Percentiles rank a stretch among this genome's conserved stretches.
Evolutionary conservation across 2,888 invertebrate species (phyloP).

Genomic region (Drosophila dives): DNA sequence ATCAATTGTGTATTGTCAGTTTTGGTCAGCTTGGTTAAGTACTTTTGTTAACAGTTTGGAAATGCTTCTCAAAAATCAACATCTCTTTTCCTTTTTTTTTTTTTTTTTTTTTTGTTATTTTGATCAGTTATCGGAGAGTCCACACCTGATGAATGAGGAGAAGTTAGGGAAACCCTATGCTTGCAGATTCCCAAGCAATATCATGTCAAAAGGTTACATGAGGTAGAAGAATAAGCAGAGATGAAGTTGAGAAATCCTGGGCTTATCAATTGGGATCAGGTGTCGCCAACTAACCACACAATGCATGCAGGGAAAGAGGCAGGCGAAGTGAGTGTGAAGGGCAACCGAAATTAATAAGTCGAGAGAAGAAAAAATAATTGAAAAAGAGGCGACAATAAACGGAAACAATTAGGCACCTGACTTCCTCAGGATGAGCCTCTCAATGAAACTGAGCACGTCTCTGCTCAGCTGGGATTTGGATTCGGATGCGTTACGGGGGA

Average conservation of each 20-base stretch:
- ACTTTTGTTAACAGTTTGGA: not conserved
- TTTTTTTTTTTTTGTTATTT: not conserved
- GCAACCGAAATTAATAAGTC: conserved; percentile 58
- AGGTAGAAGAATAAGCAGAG: not conserved
- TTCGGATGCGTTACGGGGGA: conserved; percentile 7
- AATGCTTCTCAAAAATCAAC: conserved; percentile 4
- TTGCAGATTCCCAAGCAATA: conserved; percentile 47
- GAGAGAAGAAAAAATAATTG: conserved; percentile 9
- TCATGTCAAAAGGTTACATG: conserved; percentile 44
- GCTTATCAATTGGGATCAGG: conserved; percentile 75
- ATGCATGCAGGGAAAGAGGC: not conserved
- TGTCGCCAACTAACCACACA: conserved; percentile 75
- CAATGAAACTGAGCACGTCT: conserved; percentile 19
- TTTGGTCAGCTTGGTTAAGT: not conserved
- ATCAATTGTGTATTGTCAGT: not conserved
- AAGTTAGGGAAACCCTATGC: conserved; percentile 48
- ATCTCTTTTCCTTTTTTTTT: not conserved
- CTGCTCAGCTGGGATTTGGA: conserved; percentile 1
- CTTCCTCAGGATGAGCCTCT: conserved; percentile 82
- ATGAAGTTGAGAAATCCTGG: conserved; percentile 16
- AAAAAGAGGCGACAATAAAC: conserved; percentile 58
- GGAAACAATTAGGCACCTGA: conserved; percentile 84
- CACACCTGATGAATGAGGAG: conserved; percentile 16
- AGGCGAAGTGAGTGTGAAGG: not conserved
- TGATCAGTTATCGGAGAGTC: not conserved